Evolutionary conservation across 2,888 invertebrate species (phyloP), one percentile per base, ranked within the genome.

Genomic region (Autographa pulchrina): DNA sequence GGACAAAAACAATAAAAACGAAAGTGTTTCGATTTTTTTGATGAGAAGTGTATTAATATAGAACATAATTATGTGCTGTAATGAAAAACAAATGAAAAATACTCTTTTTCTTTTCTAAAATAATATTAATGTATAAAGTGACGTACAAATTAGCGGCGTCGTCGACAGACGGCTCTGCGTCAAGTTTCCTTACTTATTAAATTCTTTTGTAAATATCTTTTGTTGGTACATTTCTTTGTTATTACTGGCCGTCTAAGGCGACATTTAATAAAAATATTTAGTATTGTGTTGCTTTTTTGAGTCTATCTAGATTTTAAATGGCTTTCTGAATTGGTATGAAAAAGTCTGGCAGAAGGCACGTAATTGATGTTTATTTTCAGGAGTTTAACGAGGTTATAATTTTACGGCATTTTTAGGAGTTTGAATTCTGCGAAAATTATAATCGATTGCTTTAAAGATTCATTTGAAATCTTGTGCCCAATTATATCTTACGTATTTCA

Each of bases 141-240:
- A 73, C 68, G 68, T 65, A 25, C 79, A 87, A 89, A 88, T 88
- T 88, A 85, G 82, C 77, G 61, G 82, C 84, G 78, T 85, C 82
- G 78, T 72, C 75, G 88, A 88, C 86, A 82, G 81, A 68, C 70
- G 68, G 32, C 6, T 16, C 16, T n/a, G n/a, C 48, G 68, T 54
- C 58, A 58, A 64, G 54, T 62, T 74, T 58, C 60, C 71, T 83
- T 87, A 85, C 87, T 88, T 87, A 88, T 88, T 87, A 87, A 88
- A 85, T 85, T 86, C 78, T 84, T 82, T 80, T 77, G n/a, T n/a
- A 32, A 58, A 63, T 20, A 32, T 54, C 35, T 43, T 62, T 58
- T 75, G 59, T 75, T 58, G 20, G 20, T 31, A 7, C 35, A 48
- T 62, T 66, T 65, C 58, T 43, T 65, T 65, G 13, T 31, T 31